These are phyloP conservation scores for Onychostruthus taczanowskii DNA, from an alignment of 2,113 vertebrate genomes.

Conservation along the genomic window DNA sequence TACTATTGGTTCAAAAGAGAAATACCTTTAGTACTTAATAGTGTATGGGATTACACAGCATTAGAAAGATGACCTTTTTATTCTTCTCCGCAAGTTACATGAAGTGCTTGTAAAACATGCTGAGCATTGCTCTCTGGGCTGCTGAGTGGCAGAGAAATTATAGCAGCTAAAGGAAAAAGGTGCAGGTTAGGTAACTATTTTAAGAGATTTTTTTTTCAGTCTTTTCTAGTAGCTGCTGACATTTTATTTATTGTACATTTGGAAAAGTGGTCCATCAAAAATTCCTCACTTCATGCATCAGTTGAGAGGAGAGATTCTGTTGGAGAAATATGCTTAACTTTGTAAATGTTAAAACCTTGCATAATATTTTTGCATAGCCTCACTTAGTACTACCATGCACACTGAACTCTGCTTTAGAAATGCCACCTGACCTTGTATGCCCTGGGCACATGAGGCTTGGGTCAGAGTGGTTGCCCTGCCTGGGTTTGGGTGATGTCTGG, in stretches of 20 bases:
- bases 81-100: neutral
- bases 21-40: neutral
- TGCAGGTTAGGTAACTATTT: constrained; percentile 33
- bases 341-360: neutral
- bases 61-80: constrained; percentile 45
- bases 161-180: constrained; percentile 45
- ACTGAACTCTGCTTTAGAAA: neutral
- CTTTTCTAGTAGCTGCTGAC: neutral
- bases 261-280: neutral
- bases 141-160: constrained; percentile 50
- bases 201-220: neutral
- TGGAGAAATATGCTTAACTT: neutral
- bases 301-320: neutral
- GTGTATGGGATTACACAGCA: neutral
- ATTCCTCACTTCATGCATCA: neutral
- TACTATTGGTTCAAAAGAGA: neutral
- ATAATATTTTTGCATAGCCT: neutral
- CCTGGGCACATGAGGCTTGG: accelerated
- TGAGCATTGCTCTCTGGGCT: constrained; percentile 8
- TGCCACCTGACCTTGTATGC: neutral
- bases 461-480: accelerated
- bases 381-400: neutral
- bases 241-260: neutral
- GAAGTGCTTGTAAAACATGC: constrained; percentile 53
- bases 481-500: neutral